Evolutionary conservation across 2,797 vertebrate genomes (phyloP).

Genomic region (Megaceryle alcyon): DNA sequence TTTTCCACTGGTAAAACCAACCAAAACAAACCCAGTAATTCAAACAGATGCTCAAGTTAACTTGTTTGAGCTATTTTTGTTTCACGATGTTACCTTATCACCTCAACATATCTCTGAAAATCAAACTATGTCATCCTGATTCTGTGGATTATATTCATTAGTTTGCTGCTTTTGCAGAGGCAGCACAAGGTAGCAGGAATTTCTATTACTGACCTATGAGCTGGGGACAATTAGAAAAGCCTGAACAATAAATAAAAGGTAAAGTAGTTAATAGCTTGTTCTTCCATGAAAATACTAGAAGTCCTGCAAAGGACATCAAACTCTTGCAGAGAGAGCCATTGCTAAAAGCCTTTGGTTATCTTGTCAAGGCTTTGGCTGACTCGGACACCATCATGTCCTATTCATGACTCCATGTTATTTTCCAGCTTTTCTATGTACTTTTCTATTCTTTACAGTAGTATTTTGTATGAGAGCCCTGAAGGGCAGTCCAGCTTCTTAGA

Average conservation of each 20-base stretch:
- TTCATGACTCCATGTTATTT: neutral
- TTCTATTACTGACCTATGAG: neutral
- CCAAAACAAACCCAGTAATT: neutral
- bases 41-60: neutral
- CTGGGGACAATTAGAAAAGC: neutral
- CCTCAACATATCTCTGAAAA: neutral
- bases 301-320: neutral
- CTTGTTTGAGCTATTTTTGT: neutral
- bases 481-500: neutral
- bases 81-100: neutral
- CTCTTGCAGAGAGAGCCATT: neutral
- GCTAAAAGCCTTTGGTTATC: neutral
- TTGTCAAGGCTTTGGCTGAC: neutral
- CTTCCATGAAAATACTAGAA: neutral
- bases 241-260: neutral
- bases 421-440: neutral
- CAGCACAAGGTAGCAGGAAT: neutral
- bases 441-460: neutral
- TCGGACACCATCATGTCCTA: neutral
- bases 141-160: neutral
- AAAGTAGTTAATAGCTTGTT: neutral
- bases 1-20: neutral
- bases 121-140: neutral
- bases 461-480: neutral
- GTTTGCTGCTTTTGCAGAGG: neutral